These are phyloP conservation scores for Dendronephthya gigantea DNA, from an alignment of 64 coral and sea anemone genomes.

Conservation along the genomic window DNA sequence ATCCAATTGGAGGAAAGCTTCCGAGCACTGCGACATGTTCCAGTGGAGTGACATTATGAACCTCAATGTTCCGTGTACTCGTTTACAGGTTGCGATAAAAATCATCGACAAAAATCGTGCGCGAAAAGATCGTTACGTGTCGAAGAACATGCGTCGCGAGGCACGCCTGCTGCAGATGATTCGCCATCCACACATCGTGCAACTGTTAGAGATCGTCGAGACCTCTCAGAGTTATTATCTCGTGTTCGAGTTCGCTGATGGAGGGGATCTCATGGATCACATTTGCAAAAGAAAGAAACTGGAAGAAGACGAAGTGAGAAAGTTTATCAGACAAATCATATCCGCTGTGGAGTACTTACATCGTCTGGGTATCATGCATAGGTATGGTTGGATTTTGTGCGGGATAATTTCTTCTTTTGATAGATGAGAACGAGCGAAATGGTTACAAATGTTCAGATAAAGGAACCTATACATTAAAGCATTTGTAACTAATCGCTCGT, in stretches of 20 bases:
- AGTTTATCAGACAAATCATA: slow-evolving; percentile 80
- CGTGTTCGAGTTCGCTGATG: slow-evolving; percentile 70
- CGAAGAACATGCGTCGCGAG: slow-evolving; percentile 95
- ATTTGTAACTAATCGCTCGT: no score
- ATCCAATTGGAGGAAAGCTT: no score
- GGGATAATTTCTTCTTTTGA: no score
- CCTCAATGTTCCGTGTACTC: not conserved
- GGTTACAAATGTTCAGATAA: no score
- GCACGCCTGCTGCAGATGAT: slow-evolving; percentile 93
- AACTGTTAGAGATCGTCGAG: slow-evolving; percentile 83
- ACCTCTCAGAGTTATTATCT: slow-evolving; percentile 70
- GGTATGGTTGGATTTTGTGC: slow-evolving; percentile 27
- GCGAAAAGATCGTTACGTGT: slow-evolving; percentile 79
- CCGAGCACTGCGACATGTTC: no score
- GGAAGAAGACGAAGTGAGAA: slow-evolving; percentile 86
- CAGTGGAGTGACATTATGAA: no score
- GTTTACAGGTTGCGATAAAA: slow-evolving; percentile 71
- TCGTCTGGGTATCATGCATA: slow-evolving; percentile 78
- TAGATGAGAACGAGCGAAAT: not conserved
- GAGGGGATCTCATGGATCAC: slow-evolving; percentile 94
- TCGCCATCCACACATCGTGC: slow-evolving; percentile 71
- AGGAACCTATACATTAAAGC: no score
- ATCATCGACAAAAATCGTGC: slow-evolving; percentile 96
- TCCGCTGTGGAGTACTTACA: slow-evolving; percentile 92
- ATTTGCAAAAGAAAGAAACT: slow-evolving; percentile 91